Conservation (phyloP, 2,113 vertebrate species). For the Pomatorhinus ruficollis region DNA sequence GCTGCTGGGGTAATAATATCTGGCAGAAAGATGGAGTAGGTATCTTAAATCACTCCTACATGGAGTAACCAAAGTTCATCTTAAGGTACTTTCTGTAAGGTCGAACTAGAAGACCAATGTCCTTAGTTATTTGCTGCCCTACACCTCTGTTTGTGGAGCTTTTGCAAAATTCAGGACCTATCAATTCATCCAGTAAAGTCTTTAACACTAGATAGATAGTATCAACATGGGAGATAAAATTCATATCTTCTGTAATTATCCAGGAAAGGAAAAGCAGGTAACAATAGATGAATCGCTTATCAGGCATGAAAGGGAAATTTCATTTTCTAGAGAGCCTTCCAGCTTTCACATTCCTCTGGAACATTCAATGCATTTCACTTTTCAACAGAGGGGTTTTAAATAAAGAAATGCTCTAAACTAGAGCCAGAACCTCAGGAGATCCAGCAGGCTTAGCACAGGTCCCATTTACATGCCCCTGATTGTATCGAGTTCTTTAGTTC, state of each 20-base stretch:
- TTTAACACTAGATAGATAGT: not conserved
- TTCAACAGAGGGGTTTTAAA: not conserved
- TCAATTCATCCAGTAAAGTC: not conserved
- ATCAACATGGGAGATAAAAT: not conserved
- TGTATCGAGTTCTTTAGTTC: constrained; percentile 23
- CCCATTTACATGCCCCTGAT: constrained; percentile 8
- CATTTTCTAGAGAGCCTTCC: not conserved
- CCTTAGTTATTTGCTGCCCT: not conserved
- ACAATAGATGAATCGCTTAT: not conserved
- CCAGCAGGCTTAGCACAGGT: not conserved
- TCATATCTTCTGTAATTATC: not conserved
- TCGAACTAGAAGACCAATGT: not conserved
- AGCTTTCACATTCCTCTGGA: constrained; percentile 7
- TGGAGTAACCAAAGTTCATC: not conserved
- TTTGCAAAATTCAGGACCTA: not conserved
- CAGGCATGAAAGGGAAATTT: not conserved
- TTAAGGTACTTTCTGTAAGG: not conserved
- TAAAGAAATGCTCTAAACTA: constrained; percentile 30
- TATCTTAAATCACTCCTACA: constrained; percentile 29
- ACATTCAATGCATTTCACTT: not conserved
- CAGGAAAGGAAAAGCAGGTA: not conserved
- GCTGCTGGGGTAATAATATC: not conserved
- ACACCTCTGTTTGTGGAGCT: not conserved
- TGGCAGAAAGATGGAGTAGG: not conserved
- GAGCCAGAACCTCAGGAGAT: constrained; percentile 34